A percentile compares a stretch with the other conserved stretches of the same genome.
Evolutionary conservation across 2,797 vertebrate species (phyloP).

Genomic region (Phataginus tetradactyla): DNA sequence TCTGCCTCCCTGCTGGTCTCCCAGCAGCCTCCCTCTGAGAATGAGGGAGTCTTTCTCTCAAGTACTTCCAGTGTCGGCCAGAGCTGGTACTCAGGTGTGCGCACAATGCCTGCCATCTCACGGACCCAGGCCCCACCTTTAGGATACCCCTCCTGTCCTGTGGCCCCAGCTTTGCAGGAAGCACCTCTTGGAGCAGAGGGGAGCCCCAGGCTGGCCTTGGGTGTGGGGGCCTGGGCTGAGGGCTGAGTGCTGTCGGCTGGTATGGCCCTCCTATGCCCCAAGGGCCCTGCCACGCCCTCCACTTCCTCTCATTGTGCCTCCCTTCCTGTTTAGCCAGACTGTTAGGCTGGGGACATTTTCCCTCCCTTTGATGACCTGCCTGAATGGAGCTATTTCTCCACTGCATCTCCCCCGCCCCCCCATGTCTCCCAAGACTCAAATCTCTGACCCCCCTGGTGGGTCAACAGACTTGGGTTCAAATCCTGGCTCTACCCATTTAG

Average conservation of each 20-base stretch:
- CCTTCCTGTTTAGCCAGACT: constrained; percentile 84
- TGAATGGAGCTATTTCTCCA: not conserved
- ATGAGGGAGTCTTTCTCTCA: not conserved
- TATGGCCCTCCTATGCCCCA: not conserved
- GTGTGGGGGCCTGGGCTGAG: not conserved
- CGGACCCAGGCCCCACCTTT: not conserved
- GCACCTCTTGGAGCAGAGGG: not conserved
- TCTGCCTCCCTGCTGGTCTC: not conserved
- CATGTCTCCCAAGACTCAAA: not conserved
- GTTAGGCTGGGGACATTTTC: constrained; percentile 4
- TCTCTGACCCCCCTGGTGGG: not conserved
- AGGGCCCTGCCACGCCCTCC: not conserved
- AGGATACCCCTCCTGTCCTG: not conserved
- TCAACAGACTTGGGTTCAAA: not conserved
- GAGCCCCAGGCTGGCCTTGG: not conserved
- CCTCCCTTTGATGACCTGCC: constrained; percentile 55
- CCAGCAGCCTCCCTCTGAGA: not conserved
- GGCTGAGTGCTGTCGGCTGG: not conserved
- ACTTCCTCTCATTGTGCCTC: constrained; percentile 86
- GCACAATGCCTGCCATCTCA: not conserved
- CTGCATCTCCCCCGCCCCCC: not conserved
- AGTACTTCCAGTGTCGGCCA: not conserved
- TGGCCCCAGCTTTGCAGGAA: not conserved
- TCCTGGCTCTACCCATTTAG: not conserved
- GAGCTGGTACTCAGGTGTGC: not conserved